phyloP scores from a whole-genome alignment of 2,888 invertebrate species.

The Acrobasis suavella region DNA sequence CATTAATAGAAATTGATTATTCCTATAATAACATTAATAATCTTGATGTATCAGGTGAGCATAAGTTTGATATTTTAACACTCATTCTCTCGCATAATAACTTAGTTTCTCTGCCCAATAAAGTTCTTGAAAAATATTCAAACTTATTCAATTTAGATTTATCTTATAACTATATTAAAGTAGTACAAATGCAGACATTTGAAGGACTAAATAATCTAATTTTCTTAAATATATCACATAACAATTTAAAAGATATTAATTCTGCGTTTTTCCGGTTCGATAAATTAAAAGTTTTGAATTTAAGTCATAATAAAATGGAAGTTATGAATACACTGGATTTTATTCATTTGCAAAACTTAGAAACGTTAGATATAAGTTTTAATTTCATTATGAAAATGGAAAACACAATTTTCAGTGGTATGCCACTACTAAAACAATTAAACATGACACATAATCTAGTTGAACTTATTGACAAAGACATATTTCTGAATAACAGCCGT shows the following conservation, averaged over 20 bases:
- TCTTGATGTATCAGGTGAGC: slow-evolving; percentile 34
- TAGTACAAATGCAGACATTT: slow-evolving; percentile 46
- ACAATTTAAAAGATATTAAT: slow-evolving; percentile 51
- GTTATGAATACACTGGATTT: slow-evolving; percentile 46
- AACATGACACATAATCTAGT: slow-evolving; percentile 52
- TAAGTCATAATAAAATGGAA: slow-evolving; percentile 51
- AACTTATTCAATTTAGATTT: slow-evolving; percentile 52
- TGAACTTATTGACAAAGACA: slow-evolving; percentile 39
- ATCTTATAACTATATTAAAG: slow-evolving; percentile 53
- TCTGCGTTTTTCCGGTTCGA: slow-evolving; percentile 53
- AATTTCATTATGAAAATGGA: slow-evolving; percentile 50
- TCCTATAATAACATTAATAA: slow-evolving; percentile 54
- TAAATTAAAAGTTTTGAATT: slow-evolving; percentile 45
- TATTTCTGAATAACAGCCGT: slow-evolving; percentile 37
- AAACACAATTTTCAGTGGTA: slow-evolving; percentile 40
- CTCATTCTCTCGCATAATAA: slow-evolving; percentile 57
- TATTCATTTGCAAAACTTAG: slow-evolving; percentile 42
- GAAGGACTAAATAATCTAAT: slow-evolving; percentile 54
- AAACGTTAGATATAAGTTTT: slow-evolving; percentile 45
- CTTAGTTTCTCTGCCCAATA: slow-evolving; percentile 45
- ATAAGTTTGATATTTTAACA: slow-evolving; percentile 40
- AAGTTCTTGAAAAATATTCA: slow-evolving; percentile 45
- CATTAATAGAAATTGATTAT: slow-evolving; percentile 48
- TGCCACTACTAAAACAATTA: slow-evolving; percentile 39
- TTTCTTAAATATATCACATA: slow-evolving; percentile 51